Evolutionary conservation across 1,140 invertebrate species (phyloP).

Genomic region (Vollenhovia emeryi): DNA sequence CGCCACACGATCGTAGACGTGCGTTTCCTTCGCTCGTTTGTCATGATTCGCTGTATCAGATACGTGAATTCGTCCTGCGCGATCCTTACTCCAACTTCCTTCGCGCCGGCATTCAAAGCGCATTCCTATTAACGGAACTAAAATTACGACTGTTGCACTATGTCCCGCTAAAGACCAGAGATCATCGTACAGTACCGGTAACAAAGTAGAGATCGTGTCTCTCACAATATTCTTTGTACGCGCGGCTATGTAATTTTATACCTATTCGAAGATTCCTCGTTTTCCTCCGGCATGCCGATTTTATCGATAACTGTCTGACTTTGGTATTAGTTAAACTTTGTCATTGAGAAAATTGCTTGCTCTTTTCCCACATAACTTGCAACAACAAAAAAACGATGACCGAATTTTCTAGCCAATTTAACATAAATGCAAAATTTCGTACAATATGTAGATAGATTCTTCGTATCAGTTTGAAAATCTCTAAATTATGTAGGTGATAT

Average conservation of each 20-base stretch:
- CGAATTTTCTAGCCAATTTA: not conserved
- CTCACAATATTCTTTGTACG: conserved; percentile 57
- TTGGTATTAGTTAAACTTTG: conserved; percentile 19
- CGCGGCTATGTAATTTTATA: conserved; percentile 56
- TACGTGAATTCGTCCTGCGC: conserved; percentile 42
- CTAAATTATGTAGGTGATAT: not conserved
- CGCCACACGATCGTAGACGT: not conserved
- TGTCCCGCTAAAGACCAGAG: conserved; percentile 59
- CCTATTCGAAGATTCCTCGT: conserved; percentile 36
- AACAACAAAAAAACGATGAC: not conserved
- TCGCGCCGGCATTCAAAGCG: conserved; percentile 37
- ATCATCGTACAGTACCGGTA: conserved; percentile 58
- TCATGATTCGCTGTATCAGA: conserved; percentile 20
- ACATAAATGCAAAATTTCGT: not conserved
- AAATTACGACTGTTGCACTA: conserved; percentile 59
- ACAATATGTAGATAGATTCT: not conserved
- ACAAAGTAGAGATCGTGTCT: conserved; percentile 54
- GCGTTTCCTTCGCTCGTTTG: not conserved
- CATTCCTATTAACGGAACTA: conserved; percentile 56
- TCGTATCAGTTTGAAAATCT: not conserved
- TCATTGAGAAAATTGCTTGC: not conserved
- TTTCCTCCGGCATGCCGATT: conserved; percentile 23
- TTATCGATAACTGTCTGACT: conserved; percentile 30
- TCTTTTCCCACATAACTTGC: not conserved
- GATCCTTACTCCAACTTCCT: conserved; percentile 21